phyloP scores from a whole-genome alignment of 1,140 invertebrate species.

The Physella acuta region DNA sequence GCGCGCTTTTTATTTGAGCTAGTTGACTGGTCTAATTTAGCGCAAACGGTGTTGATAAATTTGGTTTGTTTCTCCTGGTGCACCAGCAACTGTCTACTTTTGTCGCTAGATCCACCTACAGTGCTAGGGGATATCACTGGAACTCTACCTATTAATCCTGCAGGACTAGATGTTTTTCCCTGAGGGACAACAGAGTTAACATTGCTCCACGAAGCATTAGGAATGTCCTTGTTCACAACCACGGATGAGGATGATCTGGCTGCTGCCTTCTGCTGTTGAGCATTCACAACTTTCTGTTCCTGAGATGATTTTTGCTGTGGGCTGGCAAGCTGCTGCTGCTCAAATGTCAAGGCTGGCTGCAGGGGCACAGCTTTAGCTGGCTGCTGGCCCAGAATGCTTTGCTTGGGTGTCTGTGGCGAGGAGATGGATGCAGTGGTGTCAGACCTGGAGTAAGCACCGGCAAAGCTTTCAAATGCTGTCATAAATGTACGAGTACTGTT shows the following conservation, averaged over 20 bases:
- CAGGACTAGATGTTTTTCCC: background rate
- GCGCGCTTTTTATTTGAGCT: no score
- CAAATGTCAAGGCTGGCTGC: background rate
- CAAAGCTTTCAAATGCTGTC: background rate
- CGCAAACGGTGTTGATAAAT: no score
- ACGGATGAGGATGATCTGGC: background rate
- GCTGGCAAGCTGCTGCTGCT: no score
- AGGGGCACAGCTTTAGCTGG: background rate
- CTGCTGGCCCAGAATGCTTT: no score
- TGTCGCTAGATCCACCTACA: background rate
- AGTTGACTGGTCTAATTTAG: no score
- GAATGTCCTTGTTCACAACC: slow-evolving; percentile 6
- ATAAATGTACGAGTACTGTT: background rate
- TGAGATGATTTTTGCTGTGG: slow-evolving; percentile 16
- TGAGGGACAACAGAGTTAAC: slow-evolving; percentile 1
- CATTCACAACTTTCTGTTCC: background rate
- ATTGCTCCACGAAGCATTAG: slow-evolving; percentile 16
- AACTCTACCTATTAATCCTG: slow-evolving; percentile 1
- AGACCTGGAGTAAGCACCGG: background rate
- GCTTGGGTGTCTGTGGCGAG: no score
- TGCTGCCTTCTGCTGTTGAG: slow-evolving; percentile 12
- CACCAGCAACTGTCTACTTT: background rate
- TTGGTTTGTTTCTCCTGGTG: background rate
- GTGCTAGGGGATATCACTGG: background rate
- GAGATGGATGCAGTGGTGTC: background rate